Conservation (phyloP, 2,888 invertebrate species). For the Pterostichus niger region DNA sequence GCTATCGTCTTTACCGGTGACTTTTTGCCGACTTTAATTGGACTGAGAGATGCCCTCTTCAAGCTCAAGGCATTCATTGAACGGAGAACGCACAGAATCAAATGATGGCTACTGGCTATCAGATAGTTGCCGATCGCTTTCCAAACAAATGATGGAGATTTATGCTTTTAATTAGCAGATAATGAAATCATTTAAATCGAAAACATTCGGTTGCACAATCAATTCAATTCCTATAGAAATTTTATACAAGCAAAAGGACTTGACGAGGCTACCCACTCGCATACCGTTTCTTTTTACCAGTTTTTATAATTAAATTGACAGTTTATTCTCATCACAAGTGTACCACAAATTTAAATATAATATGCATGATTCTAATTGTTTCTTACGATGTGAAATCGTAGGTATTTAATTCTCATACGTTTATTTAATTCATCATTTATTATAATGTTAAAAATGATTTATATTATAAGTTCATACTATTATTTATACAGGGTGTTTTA, state of each 20-base stretch:
- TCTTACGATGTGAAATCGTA: too few relatives aligned
- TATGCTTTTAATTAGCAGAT: slow-evolving; percentile 3
- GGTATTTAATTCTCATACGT: too few relatives aligned
- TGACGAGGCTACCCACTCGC: not conserved
- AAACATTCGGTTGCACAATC: not conserved
- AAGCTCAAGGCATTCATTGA: not conserved
- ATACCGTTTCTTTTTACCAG: not conserved
- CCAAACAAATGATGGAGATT: slow-evolving; percentile 14
- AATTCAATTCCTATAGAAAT: not conserved
- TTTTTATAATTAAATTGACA: not conserved
- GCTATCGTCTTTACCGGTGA: slow-evolving; percentile 67
- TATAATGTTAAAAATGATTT: too few relatives aligned
- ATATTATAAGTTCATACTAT: too few relatives aligned
- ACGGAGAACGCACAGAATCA: too few relatives aligned
- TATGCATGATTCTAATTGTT: too few relatives aligned
- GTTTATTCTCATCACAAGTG: too few relatives aligned
- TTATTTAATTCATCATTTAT: too few relatives aligned
- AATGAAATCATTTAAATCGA: not conserved
- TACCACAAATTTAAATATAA: too few relatives aligned
- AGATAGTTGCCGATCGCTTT: not conserved
- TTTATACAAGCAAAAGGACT: not conserved
- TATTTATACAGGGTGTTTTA: too few relatives aligned
- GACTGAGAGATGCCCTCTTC: not conserved
- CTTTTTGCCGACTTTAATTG: slow-evolving; percentile 67
- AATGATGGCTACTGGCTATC: not conserved